Conservation (phyloP, 2,888 invertebrate genomes). For the Tortrix viridana region DNA sequence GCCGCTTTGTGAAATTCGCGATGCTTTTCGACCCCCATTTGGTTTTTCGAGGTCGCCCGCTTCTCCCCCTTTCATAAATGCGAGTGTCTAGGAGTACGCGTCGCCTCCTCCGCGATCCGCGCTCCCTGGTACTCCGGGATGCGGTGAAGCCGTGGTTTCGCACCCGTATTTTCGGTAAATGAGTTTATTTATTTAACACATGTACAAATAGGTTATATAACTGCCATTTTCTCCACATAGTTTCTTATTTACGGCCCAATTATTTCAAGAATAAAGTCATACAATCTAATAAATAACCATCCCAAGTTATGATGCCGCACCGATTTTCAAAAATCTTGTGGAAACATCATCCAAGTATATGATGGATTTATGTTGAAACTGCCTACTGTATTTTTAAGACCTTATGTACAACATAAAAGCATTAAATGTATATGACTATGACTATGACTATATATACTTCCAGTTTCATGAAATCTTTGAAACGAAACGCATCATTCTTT, state of each 20-base stretch:
- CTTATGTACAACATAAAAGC: too few relatives aligned
- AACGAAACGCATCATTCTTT: neutral
- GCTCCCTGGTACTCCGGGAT: slow-evolving; percentile 52
- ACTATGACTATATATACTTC: neutral
- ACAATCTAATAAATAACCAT: too few relatives aligned
- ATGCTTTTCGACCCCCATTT: slow-evolving; percentile 76
- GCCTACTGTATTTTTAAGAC: too few relatives aligned
- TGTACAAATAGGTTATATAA: neutral
- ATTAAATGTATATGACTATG: too few relatives aligned
- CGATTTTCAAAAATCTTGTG: too few relatives aligned
- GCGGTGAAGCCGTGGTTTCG: slow-evolving; percentile 62
- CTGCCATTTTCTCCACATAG: too few relatives aligned
- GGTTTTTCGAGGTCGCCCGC: slow-evolving; percentile 79
- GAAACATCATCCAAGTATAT: too few relatives aligned
- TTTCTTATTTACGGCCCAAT: too few relatives aligned
- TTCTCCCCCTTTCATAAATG: slow-evolving; percentile 49
- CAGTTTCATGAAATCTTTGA: neutral
- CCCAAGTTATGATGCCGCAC: too few relatives aligned
- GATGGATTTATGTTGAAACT: too few relatives aligned
- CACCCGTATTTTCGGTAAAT: slow-evolving; percentile 59
- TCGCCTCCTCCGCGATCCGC: slow-evolving; percentile 45
- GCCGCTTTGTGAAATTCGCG: slow-evolving; percentile 79
- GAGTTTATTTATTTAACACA: neutral
- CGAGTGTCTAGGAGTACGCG: slow-evolving; percentile 53
- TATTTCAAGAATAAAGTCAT: too few relatives aligned